Base-by-base conservation (phyloP, 2,113 vertebrate species). In the Aythya baeri region DNA sequence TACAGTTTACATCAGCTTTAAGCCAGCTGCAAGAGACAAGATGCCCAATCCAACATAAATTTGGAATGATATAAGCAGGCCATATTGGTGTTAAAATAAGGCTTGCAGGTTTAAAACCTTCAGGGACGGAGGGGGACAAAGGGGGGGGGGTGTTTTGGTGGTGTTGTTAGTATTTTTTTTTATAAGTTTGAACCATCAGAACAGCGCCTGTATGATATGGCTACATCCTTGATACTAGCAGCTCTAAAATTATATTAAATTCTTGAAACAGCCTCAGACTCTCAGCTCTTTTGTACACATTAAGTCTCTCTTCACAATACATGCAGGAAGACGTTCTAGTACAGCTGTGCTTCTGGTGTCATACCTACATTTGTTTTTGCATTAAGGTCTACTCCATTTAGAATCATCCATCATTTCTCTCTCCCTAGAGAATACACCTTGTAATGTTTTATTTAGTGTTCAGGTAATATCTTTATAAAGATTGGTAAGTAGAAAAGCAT, bases 391-490 rank as follows among this genome's bases (percentile, higher is more conserved):
- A 27, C 41, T 91, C 49, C 29, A 50, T 75, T 95, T 55, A 86
- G 36, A 74, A 17, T 13, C 17, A 95, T 77, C 17, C 27, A 67
- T 74, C 26, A 34, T 62, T 82, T 72, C 14, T 31, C 46, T 59
- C 62, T 91, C 59, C 50, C 55, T 32, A 67, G 32, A 68, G 31
- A 92, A 20, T 8, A 71, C 5, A 55, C 22, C 36, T 67, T 93
- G 63, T 52, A 50, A 91, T 86, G 61, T 80, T 94, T 93, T 91
- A 80, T 91, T 93, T 74, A 91, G 36, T 10, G 11, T 74, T 92
- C 72, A 46, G 79, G n/a, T 79, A 93, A 20, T 29, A 88, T 29
- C 36, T 93, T 83, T 36, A 44, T 41, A 58, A 80, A 66, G 41
- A 80, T 77, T 17, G 59, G 50, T 5, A 21, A 87, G 46, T 1